Percentiles rank a stretch among this genome's conserved stretches.
Evolutionary conservation across 2,888 invertebrate species (phyloP).

Genomic region (Cerastis rubricosa): DNA sequence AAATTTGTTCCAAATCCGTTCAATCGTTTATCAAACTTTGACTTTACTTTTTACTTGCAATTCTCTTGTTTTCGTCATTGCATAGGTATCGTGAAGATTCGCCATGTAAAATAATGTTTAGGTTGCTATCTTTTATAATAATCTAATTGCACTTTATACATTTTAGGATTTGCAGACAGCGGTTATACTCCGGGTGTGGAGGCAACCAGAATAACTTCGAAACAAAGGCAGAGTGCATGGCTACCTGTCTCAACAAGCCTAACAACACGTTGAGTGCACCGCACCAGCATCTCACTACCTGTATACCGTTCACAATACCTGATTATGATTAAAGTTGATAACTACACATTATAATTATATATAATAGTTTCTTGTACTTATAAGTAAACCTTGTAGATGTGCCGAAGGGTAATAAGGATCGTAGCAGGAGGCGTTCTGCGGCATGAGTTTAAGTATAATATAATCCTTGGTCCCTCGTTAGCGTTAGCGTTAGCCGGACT

Average conservation of each 20-base stretch:
- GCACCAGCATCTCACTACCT: constrained; percentile 64
- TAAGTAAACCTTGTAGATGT: too few relatives aligned
- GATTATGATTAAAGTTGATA: constrained; percentile 46
- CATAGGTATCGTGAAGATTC: too few relatives aligned
- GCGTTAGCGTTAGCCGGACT: too few relatives aligned
- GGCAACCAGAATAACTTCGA: constrained; percentile 87
- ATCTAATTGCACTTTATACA: constrained; percentile 15
- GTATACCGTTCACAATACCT: constrained; percentile 66
- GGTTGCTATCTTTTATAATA: not conserved
- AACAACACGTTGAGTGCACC: constrained; percentile 73
- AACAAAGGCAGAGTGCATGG: constrained; percentile 73
- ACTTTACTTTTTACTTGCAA: too few relatives aligned
- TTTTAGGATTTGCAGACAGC: constrained; percentile 77
- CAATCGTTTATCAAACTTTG: too few relatives aligned
- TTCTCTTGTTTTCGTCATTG: too few relatives aligned
- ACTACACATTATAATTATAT: not conserved
- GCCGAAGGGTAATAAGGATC: too few relatives aligned
- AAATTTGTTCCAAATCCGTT: too few relatives aligned
- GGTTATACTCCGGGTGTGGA: constrained; percentile 84
- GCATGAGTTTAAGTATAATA: too few relatives aligned
- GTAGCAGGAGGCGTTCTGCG: too few relatives aligned
- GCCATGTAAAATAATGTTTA: too few relatives aligned
- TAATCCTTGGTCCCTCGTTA: too few relatives aligned
- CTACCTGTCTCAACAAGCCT: constrained; percentile 75
- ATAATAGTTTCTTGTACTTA: not conserved